Evolutionary conservation across 2,888 invertebrate genomes (phyloP).

Genomic region (Dorcus parallelipipedus): DNA sequence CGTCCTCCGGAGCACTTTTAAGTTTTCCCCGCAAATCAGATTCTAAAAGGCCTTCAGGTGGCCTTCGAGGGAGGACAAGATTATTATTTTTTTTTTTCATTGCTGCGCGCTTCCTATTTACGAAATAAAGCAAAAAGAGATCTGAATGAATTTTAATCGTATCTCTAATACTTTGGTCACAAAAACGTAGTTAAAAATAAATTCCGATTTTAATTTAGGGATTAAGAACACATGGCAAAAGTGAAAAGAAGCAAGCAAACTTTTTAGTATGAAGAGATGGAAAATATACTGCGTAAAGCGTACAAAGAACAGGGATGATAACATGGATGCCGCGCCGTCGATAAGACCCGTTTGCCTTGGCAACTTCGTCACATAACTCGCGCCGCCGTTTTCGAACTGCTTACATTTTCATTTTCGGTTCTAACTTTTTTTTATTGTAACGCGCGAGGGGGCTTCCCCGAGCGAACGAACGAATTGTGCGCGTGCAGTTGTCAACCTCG

Average conservation of each 20-base stretch:
- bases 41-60: too few relatives aligned
- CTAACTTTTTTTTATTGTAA: too few relatives aligned
- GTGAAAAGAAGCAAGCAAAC: slow-evolving; percentile 16
- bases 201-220: neutral
- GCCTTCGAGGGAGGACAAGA: too few relatives aligned
- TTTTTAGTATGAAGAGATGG: slow-evolving; percentile 48
- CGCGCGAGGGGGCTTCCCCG: too few relatives aligned
- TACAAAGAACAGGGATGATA: slow-evolving; percentile 46
- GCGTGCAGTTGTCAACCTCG: too few relatives aligned
- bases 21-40: too few relatives aligned
- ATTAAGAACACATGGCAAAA: slow-evolving; percentile 15
- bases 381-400: neutral
- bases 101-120: too few relatives aligned
- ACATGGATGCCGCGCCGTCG: slow-evolving; percentile 31
- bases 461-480: too few relatives aligned
- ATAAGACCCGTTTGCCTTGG: slow-evolving; percentile 28
- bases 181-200: neutral
- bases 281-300: slow-evolving; percentile 47
- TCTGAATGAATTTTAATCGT: too few relatives aligned
- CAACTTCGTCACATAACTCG: slow-evolving; percentile 20
- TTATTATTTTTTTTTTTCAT: too few relatives aligned
- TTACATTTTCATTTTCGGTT: neutral
- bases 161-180: slow-evolving; percentile 8
- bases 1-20: too few relatives aligned
- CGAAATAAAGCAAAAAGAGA: too few relatives aligned